Base-by-base conservation (phyloP, 2,797 vertebrate species). In the Todus mexicanus region DNA sequence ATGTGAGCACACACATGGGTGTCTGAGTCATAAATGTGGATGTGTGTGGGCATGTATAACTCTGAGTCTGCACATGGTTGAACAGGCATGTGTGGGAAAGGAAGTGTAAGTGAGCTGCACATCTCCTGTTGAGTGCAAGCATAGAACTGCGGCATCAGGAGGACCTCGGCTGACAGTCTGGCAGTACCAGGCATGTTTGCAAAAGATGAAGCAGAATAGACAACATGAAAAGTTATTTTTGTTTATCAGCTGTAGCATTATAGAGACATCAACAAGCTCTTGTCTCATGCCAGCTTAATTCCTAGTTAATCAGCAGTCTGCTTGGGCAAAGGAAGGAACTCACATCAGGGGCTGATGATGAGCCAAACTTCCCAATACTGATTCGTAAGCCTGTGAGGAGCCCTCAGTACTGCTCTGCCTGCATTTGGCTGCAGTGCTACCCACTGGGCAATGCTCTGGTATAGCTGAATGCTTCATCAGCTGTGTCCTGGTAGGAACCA, bases 281-380 rank as follows among this genome's bases (percentile, higher is more conserved):
- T 94, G 91, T 95, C 93, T 96, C 94, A 85, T 94, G 95, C 93
- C 95, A 95, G 95, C 92, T 96, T 96, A 93, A 96, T 96, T 96
- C 92, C 96, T 93, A 92, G 93, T 95, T 95, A 95, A 95, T 95
- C 93, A 95, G 91, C 91, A 95, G 87, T 78, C 93, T 96, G 92
- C 91, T 92, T 92, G 93, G 87, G 91, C 93, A 94, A 77, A 82
- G 93, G 92, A 94, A 92, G 79, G 64, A 84, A 68, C 90, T 96
- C 78, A 10, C 94, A 96, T 95, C 92, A 92, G 88, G 91, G 92
- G 92, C 92, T 93, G 94, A 87, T 91, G 93, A 74, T 80, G 89
- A 96, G 95, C 95, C 93, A 95, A 91, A 89, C 90, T 95, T 97
- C 78, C 77, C 87, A 54, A 57, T n/a, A 17, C 80, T 45, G 57